Evolutionary conservation across 2,888 invertebrate genomes (phyloP), one percentile per base, ranked within the genome.

Genomic region (Brachypterus glaber): DNA sequence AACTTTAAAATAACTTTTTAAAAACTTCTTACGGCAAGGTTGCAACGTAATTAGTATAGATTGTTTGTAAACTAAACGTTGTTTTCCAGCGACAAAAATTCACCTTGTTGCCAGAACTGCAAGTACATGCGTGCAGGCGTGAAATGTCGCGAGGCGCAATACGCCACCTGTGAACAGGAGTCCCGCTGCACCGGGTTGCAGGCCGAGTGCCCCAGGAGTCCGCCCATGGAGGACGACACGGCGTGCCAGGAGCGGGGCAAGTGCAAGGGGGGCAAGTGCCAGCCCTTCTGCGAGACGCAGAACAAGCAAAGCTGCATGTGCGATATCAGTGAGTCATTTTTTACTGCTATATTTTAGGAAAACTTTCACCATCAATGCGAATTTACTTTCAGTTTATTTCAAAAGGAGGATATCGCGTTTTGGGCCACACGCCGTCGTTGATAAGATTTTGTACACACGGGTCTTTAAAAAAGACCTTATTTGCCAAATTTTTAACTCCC

Each of bases 221-320:
- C 86, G 7, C 84, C 91, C 12, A 85, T 88, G 74, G 74, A 77
- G 30, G 87, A 91, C 66, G 81, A 82, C 39, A 89, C 89, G 33
- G 79, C 82, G 51, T 96, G 96, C 59, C 79, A 91, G 43, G 93
- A 93, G 66, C 78, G 87, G 40, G 95, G 95, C 0, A 83, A 88
- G 55, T 96, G 96, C 60, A 75, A 79, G 35, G 76, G 74, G 55
- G 96, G 96, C n/a, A 81, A 83, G 55, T 96, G 96, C 64, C 77
- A 89, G 53, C 91, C 95, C 0, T 95, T 87, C 66, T 97, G 96
- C 64, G 92, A 96, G 69, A 90, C 89, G 12, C 87, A 89, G 61
- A 86, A 84, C 33, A 71, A 88, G 60, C 88, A 88, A 62, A 91
- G 92, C 61, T 96, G 96, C 72, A 92, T 95, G 86, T 96, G 96